phyloP scores from a whole-genome alignment of 2,888 invertebrate species.

The Heliothis peltigera region DNA sequence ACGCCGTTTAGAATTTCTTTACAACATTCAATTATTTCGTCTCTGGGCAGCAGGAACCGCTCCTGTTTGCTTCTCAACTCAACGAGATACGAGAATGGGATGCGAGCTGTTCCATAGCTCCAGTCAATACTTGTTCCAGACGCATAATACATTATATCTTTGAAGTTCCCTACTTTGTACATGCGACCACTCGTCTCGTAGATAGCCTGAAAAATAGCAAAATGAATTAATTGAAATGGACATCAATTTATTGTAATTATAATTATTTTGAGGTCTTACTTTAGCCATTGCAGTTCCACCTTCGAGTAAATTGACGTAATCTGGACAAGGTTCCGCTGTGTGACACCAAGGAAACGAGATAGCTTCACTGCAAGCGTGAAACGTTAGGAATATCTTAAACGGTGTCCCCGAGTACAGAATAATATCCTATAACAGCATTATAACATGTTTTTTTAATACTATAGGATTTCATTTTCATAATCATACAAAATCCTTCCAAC shows the following conservation, averaged over 20 bases:
- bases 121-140: slow-evolving; percentile 86
- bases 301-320: slow-evolving; percentile 83
- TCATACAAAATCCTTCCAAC: slow-evolving; percentile 58
- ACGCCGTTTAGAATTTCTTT: slow-evolving; percentile 77
- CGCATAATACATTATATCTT: slow-evolving; percentile 84
- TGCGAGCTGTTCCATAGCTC: slow-evolving; percentile 84
- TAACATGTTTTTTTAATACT: neutral
- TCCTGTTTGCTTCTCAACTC: slow-evolving; percentile 81
- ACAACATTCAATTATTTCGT: slow-evolving; percentile 80
- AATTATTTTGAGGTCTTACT: slow-evolving; percentile 62
- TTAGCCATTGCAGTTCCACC: slow-evolving; percentile 84
- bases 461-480: neutral
- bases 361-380: slow-evolving; percentile 83
- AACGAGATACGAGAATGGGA: slow-evolving; percentile 84
- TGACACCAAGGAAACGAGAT: slow-evolving; percentile 86
- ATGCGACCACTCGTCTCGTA: slow-evolving; percentile 80
- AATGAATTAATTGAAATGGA: neutral
- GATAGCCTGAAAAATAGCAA: slow-evolving; percentile 76
- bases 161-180: slow-evolving; percentile 87
- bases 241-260: neutral
- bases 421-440: slow-evolving; percentile 76
- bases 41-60: slow-evolving; percentile 78
- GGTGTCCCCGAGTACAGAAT: slow-evolving; percentile 82
- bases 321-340: slow-evolving; percentile 80
- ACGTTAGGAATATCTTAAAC: slow-evolving; percentile 83